Base-by-base conservation (phyloP, 1,140 invertebrate genomes). In the Drosophila lacteicornis region DNA sequence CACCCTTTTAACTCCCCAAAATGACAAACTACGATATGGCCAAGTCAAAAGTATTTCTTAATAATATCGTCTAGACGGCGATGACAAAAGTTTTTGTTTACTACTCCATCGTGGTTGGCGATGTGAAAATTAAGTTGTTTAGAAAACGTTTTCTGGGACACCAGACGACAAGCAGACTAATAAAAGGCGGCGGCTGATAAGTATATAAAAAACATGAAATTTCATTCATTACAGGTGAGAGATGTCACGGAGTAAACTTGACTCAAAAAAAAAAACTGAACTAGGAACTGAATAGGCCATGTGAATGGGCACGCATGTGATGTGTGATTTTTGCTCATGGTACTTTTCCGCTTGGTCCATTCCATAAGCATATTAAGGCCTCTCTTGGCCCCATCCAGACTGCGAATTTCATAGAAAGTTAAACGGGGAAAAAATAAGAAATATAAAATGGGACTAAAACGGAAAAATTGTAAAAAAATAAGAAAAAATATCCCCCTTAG, bases 331-430 rank as follows among this genome's bases (percentile, higher is more conserved):
- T 51, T 17, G 38, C 50, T 38, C 17, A 42, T 40, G 46, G 56
- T 77, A 47, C 47, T 59, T 71, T 79, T 71, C 40, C 59, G 53
- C 66, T 70, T 70, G 47, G 47, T n/a, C 25, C 33, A 40, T 61
- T 59, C 59, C 55, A 69, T 79, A 79, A 78, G 76, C 76, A 79
- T 70, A 71, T 79, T 79, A 71, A 60, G 51, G 50, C 65, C 43
- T 42, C 36, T 22, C 33, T 42, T 45, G 4, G 4, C 36, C 42
- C 36, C 33, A n/a, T 3, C 50, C 36, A 46, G 45, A 25, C 38
- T 53, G 61, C 43, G 30, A 50, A 51, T 51, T 60, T 50, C 19
- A 73, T 73, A 69, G 63, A 85, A 84, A 85, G 62, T 79, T 82
- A 13, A 25, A 49, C 12, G 25, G 33, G 4, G n/a, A 45, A 46